Evolutionary conservation across 2,888 invertebrate genomes (phyloP), one percentile per base, ranked within the genome.

Genomic region (Coelinius sp.): DNA sequence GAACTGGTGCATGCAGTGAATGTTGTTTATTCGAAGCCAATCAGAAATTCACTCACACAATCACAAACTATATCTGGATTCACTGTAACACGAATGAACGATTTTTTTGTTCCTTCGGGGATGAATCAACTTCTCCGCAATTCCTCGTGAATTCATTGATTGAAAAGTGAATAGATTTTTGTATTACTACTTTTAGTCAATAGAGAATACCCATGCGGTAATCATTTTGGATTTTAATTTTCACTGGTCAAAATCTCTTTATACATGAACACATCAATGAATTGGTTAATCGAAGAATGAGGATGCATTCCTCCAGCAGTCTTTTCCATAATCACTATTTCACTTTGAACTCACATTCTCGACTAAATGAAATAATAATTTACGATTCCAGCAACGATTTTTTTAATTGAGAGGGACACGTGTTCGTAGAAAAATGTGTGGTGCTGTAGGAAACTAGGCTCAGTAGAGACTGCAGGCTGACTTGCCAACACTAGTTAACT

Each of bases 401-500:
- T 7, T 14, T 25, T 12, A 6, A 27, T 10, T 56, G 0, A n/a
- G 2, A 31, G 14, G 6, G 56, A 56, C 56, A 56, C 56, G 56
- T 56, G 56, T 27, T 56, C 31, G 14, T 56, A 1, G 10, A 56
- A 56, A 56, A 56, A 56, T 27, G 31, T 17, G 56, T 56, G 31
- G 31, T 31, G 56, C 56, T 27, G 31, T 31, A 27, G 31, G 56
- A 31, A 31, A 56, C 56, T 27, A 56, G 56, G 17, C 25, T 14
- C 56, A 27, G 27, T 14, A 14, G 17, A 56, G 17, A 56, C 56
- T 5, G 31, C 31, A 27, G n/a, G 20, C 31, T 31, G 27, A 31
- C 4, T 14, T 31, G 17, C 56, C 56, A 17, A 31, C 31, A 31
- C 56, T 56, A 56, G 31, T 27, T 56, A 56, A 56, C 56, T 56